Base-by-base conservation (phyloP, 1,140 invertebrate genomes). In the Apocrypta bakeri region DNA sequence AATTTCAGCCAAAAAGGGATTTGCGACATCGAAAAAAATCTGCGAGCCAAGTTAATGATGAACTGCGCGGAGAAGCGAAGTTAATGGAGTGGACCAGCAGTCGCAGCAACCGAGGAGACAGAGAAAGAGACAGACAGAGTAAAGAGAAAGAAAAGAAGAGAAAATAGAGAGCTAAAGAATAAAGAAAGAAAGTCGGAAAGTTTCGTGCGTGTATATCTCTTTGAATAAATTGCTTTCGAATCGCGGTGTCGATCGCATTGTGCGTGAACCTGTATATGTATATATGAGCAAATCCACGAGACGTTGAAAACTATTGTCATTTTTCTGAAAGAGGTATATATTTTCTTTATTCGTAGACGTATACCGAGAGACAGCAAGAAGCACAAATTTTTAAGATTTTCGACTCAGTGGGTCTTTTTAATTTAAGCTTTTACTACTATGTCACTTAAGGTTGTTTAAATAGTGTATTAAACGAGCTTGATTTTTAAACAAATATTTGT, bases 41-140 rank as follows among this genome's bases (percentile, higher is more conserved):
- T 89, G 61, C 61, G 61, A n/a, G n/a, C n/a, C 61, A 92, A 91
- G 90, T 90, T 90, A n/a, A n/a, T 88, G 90, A 90, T 91, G 90
- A 90, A 91, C 90, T 91, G 90, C 71, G n/a, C n/a, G n/a, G 83
- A 88, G 83, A 88, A 89, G 90, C 90, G 90, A 92, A 90, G 88
- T 87, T 92, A 90, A 91, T 91, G 90, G 88, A 88, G 84, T 88
- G 91, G 91, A 92, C 91, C 91, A 92, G 90, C 91, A 92, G 91
- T 90, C 90, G 89, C 86, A 90, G 88, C 85, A 85, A 87, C 89
- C 85, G 87, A 87, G 77, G 29, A 73, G 63, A 73, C 21, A 71
- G n/a, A 72, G 27, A n/a, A 1, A 29, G 9, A 42, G 31, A 56
- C 25, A 48, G 63, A 64, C 21, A 14, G 0, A 73, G 42, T 64